These are phyloP conservation scores for Agrenia bidenticulata DNA, from an alignment of 2,888 invertebrate species.

Conservation along the genomic window DNA sequence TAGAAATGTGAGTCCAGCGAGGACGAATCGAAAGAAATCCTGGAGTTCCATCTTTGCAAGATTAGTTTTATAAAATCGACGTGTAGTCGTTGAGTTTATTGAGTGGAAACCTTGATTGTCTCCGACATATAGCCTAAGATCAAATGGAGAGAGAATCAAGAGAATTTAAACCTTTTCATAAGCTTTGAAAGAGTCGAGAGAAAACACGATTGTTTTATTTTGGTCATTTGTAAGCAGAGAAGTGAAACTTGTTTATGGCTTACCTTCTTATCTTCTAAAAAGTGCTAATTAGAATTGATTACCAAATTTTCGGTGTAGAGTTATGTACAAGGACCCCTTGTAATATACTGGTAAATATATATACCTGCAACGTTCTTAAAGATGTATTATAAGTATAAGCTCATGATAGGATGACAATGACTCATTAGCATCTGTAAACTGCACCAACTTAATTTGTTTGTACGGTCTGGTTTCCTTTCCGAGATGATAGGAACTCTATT, in stretches of 20 bases:
- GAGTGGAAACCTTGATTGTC: not conserved
- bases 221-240: not conserved
- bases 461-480: not conserved
- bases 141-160: not conserved
- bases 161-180: slow-evolving; percentile 5
- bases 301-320: not conserved
- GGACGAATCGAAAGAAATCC: not conserved
- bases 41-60: not conserved
- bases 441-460: not conserved
- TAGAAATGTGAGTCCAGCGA: slow-evolving; percentile 20
- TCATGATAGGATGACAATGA: not conserved
- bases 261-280: not conserved
- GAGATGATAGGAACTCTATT: not conserved
- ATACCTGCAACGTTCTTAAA: too few species aligned
- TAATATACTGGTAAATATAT: too few species aligned
- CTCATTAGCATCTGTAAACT: not conserved
- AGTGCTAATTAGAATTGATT: slow-evolving; percentile 16
- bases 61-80: too few species aligned
- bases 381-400: too few species aligned
- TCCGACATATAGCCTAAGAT: slow-evolving; percentile 1
- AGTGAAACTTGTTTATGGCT: slow-evolving; percentile 10
- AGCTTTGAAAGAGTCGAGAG: not conserved
- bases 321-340: not conserved
- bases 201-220: slow-evolving; percentile 1
- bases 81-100: not conserved